Evolutionary conservation across 2,888 invertebrate species (phyloP), one percentile per base, ranked within the genome.

Genomic region (Limulus polyphemus): DNA sequence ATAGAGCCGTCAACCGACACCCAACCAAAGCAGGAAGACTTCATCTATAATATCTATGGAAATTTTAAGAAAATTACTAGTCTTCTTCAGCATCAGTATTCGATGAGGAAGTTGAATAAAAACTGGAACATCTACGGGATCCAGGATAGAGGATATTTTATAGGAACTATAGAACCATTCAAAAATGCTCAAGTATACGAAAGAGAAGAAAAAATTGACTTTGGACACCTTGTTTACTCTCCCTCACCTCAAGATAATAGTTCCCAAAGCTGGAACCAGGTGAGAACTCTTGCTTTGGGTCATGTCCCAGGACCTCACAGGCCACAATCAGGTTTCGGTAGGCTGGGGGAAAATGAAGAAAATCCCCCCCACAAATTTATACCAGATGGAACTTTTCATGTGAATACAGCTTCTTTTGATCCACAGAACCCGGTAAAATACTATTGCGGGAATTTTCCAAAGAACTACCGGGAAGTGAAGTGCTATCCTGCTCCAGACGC

Each of bases 401-500:
- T 69, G 17, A 63, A 59, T 10, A 77, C 80, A 0, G 78, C 79
- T 10, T 77, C 70, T 74, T 78, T 57, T 5, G 14, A n/a, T 11
- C 59, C 50, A 46, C 52, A 50, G 5, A 57, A 14, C 12, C 73
- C 80, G 54, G 76, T 78, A 70, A 73, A 81, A 69, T 1, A 75
- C 78, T 17, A 13, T 11, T 69, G 68, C 56, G 83, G 83, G 47
- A 81, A 82, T 69, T 74, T 82, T 16, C 58, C 63, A 11, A 59
- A 56, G 9, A 56, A 65, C 48, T 65, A 64, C 56, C 60, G 64
- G 0, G 57, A 71, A 52, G 78, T 80, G 65, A 81, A 71, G 47
- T 90, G 89, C 74, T 81, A 79, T 51, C 90, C 90, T 0, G 80
- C 81, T 65, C 86, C 90, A 0, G 85, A 91, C 75, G 88, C 87